Evolutionary conservation across 2,888 invertebrate species (phyloP).

Genomic region (Malacosoma neustria): DNA sequence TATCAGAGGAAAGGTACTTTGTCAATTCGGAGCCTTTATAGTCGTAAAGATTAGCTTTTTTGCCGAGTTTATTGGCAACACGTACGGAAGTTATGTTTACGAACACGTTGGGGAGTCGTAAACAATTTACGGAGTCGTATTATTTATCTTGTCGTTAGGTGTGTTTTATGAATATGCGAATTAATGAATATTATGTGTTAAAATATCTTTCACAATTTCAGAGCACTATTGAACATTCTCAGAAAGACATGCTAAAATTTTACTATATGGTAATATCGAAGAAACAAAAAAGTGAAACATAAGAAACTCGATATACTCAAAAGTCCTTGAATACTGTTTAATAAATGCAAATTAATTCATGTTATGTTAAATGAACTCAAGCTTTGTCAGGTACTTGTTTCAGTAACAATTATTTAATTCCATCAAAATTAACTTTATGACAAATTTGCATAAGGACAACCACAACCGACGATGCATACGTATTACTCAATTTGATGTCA

Average conservation of each 20-base stretch:
- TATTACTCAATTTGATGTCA: constrained; percentile 5
- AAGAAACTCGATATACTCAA: no score
- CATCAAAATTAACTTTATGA: background rate
- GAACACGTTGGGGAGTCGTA: constrained; percentile 23
- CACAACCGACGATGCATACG: constrained; percentile 11
- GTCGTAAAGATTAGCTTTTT: constrained; percentile 38
- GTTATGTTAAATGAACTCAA: background rate
- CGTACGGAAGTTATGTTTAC: constrained; percentile 22
- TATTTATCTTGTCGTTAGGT: constrained; percentile 10
- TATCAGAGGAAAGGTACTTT: constrained; percentile 4
- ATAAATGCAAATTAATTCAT: background rate
- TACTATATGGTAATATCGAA: no score
- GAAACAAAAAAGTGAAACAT: no score
- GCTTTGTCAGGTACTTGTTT: background rate
- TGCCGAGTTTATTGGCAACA: constrained; percentile 32
- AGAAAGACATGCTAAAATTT: background rate
- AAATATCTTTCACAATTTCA: constrained; percentile 4
- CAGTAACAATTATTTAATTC: background rate
- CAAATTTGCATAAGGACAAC: constrained; percentile 10
- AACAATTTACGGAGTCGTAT: constrained; percentile 18
- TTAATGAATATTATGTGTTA: constrained; percentile 13
- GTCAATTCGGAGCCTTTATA: constrained; percentile 14
- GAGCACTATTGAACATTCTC: background rate
- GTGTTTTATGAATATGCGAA: constrained; percentile 11
- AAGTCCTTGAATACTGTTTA: no score